A percentile compares a stretch with the other conserved stretches of the same genome.
Evolutionary conservation across 2,888 invertebrate genomes (phyloP).

Genomic region (Hydrotaea diabolus): DNA sequence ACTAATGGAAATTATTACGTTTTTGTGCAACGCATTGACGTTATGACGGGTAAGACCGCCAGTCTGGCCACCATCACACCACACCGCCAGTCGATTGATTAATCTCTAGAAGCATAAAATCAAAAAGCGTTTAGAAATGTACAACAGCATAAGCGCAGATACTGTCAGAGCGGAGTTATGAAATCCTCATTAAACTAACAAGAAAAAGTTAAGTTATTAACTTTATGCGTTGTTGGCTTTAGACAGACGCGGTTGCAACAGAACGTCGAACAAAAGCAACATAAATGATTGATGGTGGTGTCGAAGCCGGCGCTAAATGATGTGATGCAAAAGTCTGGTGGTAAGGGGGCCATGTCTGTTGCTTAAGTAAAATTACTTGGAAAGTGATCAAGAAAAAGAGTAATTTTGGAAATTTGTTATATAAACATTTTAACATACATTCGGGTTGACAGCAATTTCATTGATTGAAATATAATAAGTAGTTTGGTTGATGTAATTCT

Average conservation of each 20-base stretch:
- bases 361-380: neutral
- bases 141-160: neutral
- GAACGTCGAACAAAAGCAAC: neutral
- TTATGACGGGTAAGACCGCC: neutral
- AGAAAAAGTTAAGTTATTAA: neutral
- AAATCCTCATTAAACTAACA: conserved; percentile 10
- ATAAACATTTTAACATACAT: neutral
- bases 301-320: neutral
- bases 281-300: neutral
- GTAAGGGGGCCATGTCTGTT: neutral
- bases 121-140: neutral
- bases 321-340: neutral
- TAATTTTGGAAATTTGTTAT: neutral
- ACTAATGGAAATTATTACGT: neutral
- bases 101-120: neutral
- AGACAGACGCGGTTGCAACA: neutral
- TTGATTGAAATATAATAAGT: neutral
- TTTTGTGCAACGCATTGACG: neutral
- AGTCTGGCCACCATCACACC: neutral
- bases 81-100: neutral
- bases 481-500: neutral
- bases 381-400: neutral
- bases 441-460: neutral
- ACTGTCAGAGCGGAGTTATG: conserved; percentile 1
- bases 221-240: neutral